Evolutionary conservation across 2,797 vertebrate genomes (phyloP), one percentile per base, ranked within the genome.

Genomic region (Chelmon rostratus): DNA sequence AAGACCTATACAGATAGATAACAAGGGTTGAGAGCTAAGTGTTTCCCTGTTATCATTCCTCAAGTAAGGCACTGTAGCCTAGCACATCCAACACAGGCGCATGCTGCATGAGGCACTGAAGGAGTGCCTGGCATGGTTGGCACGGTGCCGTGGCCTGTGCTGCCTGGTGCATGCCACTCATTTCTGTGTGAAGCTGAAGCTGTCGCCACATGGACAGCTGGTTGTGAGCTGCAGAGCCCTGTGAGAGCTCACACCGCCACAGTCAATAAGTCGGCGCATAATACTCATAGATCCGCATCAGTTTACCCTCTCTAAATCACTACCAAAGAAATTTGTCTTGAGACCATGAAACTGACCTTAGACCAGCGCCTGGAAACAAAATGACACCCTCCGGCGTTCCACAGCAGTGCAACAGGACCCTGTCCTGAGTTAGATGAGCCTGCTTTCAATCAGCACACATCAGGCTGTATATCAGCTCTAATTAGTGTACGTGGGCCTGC

Each of bases 151-250:
- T 13, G 56, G 83, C 62, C 88, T 87, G 78, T 35, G 79, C 83
- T 89, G 80, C 86, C 83, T 66, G 85, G 87, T 91, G 93, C 92
- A 95, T 95, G 92, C 93, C 89, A 94, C 91, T 91, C 94, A 91
- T 92, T 89, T 95, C 93, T 92, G 89, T 90, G 92, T 93, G 91
- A 91, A 88, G 90, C 94, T 89, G 79, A 84, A 92, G 93, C 93
- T 95, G 96, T 95, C 94, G 91, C 85, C 90, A 87, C 79, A 86
- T 93, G 89, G 95, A 95, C 96, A 97, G 96, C 96, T 96, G 96
- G 93, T 94, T 94, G 90, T 46, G 86, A 71, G 86, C 75, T 86
- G 28, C 0, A 89, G 86, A 74, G 61, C 56, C 68, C 58, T 35
- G 74, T n/a, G 6, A 73, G 69, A 78, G 44, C 50, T 47, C 73